Evolutionary conservation across 2,888 invertebrate species (phyloP), one percentile per base, ranked within the genome.

Genomic region (Agonopterix heracliana): DNA sequence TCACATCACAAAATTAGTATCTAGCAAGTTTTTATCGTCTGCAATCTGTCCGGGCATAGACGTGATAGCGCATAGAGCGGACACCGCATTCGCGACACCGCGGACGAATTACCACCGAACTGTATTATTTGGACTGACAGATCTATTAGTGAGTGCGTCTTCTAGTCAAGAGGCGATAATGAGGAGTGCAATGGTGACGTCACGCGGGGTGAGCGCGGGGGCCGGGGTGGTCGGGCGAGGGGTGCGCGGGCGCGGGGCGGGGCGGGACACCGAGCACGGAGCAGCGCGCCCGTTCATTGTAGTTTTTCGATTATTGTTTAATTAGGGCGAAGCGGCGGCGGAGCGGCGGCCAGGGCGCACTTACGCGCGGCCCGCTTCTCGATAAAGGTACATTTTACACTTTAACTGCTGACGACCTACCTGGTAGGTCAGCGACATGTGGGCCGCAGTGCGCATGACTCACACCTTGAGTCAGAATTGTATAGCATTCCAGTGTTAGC

Each of bases 221-320:
- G 38, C 10, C 51, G 46, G 53, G 9, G 10, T 38, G 10, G 84
- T 82, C 81, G 82, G 63, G 60, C 38, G 38, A 9, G 52, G 50
- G 53, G 53, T 50, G 61, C 13, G 55, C 53, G 61, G 50, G 56
- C 54, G 57, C 50, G 46, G 53, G 53, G 62, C 60, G 63, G 66
- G 59, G 78, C 63, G 76, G 76, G 74, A 67, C 71, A 70, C 70
- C 74, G 79, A 77, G 78, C 80, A 79, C 80, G 81, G 76, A 80
- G 83, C 82, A 78, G 81, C 77, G 84, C 84, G 85, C 85, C 80
- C 85, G 87, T 82, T 87, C 85, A 86, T 87, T 87, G 87, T 87
- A 87, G 85, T 87, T 86, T 87, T 87, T 87, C 87, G 87, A 88
- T 88, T 88, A 87, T 87, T 88, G 87, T 88, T 87, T 88, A 87